phyloP scores from a whole-genome alignment of 2,888 invertebrate species.

The Scaptomyza reducta region DNA sequence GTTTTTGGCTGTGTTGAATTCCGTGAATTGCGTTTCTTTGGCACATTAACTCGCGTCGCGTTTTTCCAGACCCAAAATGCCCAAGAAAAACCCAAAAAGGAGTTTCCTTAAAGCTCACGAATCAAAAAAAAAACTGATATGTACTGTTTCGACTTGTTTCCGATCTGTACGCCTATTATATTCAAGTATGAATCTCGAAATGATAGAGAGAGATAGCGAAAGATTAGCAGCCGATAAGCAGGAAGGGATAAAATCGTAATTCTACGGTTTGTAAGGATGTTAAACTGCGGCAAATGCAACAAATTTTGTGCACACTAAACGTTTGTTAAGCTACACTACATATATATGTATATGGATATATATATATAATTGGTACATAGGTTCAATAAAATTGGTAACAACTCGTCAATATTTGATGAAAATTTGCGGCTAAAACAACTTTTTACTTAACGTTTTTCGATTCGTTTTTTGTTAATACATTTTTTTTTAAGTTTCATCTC shows the following conservation, averaged over 20 bases:
- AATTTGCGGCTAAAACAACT: constrained; percentile 51
- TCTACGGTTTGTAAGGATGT: no score
- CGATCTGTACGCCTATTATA: constrained; percentile 1
- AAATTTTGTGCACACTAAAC: constrained; percentile 36
- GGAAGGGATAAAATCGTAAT: constrained; percentile 8
- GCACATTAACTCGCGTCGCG: neutral
- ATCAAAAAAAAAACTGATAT: constrained; percentile 53
- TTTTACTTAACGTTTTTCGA: constrained; percentile 13
- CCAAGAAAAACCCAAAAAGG: constrained; percentile 8
- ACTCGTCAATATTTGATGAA: constrained; percentile 38
- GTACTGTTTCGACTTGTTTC: constrained; percentile 40
- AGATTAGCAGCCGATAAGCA: constrained; percentile 28
- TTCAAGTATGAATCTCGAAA: constrained; percentile 16
- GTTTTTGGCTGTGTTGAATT: no score
- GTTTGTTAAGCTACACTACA: constrained; percentile 30
- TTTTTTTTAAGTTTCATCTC: constrained; percentile 7
- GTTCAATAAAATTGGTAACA: constrained; percentile 37
- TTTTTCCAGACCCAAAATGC: neutral
- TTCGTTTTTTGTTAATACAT: constrained; percentile 18
- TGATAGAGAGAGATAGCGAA: constrained; percentile 1
- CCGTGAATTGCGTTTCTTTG: neutral
- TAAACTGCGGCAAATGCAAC: constrained; percentile 41
- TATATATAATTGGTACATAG: constrained; percentile 26
- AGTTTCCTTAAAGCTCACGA: constrained; percentile 28
- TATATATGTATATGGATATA: neutral